phyloP scores from a whole-genome alignment of 2,888 invertebrate genomes.

The Cataglyphis altisquamis region DNA sequence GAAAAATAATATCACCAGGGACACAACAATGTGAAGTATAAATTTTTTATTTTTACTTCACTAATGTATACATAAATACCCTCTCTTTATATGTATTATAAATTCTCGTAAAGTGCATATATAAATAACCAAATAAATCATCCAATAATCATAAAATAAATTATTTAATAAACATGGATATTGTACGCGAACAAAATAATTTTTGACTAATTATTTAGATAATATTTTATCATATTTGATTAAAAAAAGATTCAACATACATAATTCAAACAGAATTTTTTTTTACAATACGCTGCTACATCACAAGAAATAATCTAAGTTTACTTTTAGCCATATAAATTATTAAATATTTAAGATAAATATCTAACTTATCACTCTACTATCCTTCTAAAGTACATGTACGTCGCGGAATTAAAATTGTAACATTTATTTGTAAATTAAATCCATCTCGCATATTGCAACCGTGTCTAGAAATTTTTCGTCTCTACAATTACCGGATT shows the following conservation, averaged over 20 bases:
- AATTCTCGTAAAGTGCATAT: neutral
- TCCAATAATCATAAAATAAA: neutral
- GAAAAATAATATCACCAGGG: neutral
- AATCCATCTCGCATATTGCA: too few species aligned
- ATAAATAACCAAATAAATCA: too few species aligned
- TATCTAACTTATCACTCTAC: neutral
- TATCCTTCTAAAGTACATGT: neutral
- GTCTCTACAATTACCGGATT: conserved; percentile 19
- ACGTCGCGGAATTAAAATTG: neutral
- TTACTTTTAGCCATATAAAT: conserved; percentile 2
- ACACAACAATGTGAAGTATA: neutral
- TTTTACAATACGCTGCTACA: neutral
- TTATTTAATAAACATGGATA: neutral
- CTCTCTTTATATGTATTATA: neutral
- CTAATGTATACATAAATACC: too few species aligned
- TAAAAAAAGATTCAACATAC: neutral
- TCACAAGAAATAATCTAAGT: neutral
- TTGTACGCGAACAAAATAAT: neutral
- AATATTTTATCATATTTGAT: neutral
- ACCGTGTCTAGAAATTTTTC: neutral
- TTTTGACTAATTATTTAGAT: neutral
- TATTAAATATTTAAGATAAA: neutral
- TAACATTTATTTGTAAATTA: conserved; percentile 1
- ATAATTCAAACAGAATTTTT: conserved; percentile 1
- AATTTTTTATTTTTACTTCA: neutral